Evolutionary conservation across 2,797 vertebrate genomes (phyloP).

Genomic region (Decapterus maruadsi): DNA sequence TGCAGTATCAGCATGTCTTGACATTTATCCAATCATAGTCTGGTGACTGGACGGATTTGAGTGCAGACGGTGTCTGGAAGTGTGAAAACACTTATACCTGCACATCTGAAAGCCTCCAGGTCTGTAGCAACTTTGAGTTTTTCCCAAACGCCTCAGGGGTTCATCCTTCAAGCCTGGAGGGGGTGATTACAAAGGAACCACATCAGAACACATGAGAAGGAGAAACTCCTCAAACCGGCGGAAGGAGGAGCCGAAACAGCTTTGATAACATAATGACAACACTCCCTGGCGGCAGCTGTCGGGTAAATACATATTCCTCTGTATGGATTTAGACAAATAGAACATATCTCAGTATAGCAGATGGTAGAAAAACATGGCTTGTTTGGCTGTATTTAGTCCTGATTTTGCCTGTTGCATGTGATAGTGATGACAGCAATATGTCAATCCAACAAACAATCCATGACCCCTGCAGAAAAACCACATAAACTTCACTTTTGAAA

Average conservation of each 20-base stretch:
- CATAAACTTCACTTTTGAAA: too few relatives aligned
- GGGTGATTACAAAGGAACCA: conserved; percentile 22
- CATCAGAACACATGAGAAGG: conserved; percentile 14
- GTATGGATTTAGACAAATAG: neutral
- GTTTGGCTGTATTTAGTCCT: too few relatives aligned
- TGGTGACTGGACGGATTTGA: neutral
- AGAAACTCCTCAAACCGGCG: neutral
- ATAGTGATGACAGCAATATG: too few relatives aligned
- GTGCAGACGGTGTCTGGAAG: neutral
- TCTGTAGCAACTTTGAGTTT: conserved; percentile 15
- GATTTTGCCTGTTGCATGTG: too few relatives aligned
- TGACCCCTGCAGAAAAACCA: too few relatives aligned
- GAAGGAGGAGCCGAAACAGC: neutral
- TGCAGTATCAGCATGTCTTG: neutral
- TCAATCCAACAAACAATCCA: too few relatives aligned
- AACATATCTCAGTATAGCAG: too few relatives aligned
- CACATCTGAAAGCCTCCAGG: conserved; percentile 4
- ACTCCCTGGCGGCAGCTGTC: neutral
- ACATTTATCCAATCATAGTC: conserved; percentile 5
- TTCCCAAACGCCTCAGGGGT: conserved; percentile 17
- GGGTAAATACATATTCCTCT: neutral
- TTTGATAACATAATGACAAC: conserved; percentile 14
- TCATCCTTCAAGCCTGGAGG: neutral
- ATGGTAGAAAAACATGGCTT: too few relatives aligned
- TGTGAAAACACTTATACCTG: conserved; percentile 4